phyloP scores from a whole-genome alignment of 1,140 invertebrate species.

The Penaeus japonicus region DNA sequence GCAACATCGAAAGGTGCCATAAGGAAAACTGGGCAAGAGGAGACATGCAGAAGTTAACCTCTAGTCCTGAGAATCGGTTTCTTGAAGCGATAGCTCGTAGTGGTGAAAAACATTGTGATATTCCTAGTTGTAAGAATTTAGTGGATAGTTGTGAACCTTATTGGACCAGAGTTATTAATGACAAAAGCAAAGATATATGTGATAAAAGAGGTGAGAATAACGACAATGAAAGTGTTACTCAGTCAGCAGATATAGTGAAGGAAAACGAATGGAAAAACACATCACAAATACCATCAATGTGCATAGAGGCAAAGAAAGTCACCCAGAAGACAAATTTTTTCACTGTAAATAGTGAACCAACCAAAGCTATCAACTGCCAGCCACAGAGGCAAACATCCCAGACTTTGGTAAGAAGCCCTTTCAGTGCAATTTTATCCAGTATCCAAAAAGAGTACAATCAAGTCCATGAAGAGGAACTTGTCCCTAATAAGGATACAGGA shows the following conservation, averaged over 20 bases:
- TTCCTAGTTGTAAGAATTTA: conserved; percentile 53
- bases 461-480: conserved; percentile 15
- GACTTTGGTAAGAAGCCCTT: conserved; percentile 41
- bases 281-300: conserved; percentile 3
- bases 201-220: conserved; percentile 34
- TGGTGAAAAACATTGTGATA: conserved; percentile 51
- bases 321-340: conserved; percentile 46
- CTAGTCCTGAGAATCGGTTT: conserved; percentile 50
- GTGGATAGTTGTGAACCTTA: conserved; percentile 42
- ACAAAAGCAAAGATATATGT: conserved; percentile 33
- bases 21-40: conserved; percentile 36
- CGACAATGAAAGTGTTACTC: conserved; percentile 24
- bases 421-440: conserved; percentile 46
- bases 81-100: conserved; percentile 45
- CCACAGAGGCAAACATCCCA: conserved; percentile 48
- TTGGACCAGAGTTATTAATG: conserved; percentile 46
- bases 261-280: background rate
- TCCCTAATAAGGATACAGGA: background rate
- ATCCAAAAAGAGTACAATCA: conserved; percentile 41
- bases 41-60: conserved; percentile 19
- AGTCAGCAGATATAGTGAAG: background rate
- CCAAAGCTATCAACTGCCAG: conserved; percentile 20
- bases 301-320: conserved; percentile 46
- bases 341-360: conserved; percentile 48
- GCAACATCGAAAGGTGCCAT: conserved; percentile 38